Base-by-base conservation (phyloP, 2,113 vertebrate species). In the Heterotis niloticus region DNA sequence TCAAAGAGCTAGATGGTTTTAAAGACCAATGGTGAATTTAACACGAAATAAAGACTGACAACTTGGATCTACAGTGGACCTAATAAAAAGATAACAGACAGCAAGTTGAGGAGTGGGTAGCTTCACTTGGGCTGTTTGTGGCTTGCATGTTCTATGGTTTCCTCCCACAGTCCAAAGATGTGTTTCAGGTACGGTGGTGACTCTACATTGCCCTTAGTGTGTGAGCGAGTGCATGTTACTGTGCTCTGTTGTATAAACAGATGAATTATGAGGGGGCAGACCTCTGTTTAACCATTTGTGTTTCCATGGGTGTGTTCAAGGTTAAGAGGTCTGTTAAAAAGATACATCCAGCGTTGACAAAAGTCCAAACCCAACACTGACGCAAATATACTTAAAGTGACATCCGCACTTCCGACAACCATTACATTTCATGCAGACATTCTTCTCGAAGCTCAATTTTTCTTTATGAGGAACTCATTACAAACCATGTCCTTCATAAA, bases 351-450 rank as follows among this genome's bases (percentile, higher is more conserved):
- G 59, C 59, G 3, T 14, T 14, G 13, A 4, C 2, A 3, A 62
- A 14, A 17, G 59, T 20, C 20, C 59, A 62, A 59, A n/a, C 9
- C 57, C 57, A 59, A 59, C 57, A 59, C 9, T 16, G 57, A 28
- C 66, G 66, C 12, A 29, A 44, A 44, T 44, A 44, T 7, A 44
- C 34, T 44, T 17, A 71, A 11, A 23, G 73, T 84, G 81, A 84
- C 74, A 77, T 81, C 68, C 70, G 66, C 76, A 81, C 44, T 77
- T 82, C 80, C 69, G n/a, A 20, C 64, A 69, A 17, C 64, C 20
- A 28, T 12, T 70, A 68, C 57, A 26, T 52, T 76, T 4, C 28
- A 14, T 23, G 23, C 64, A 24, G 10, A 12, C 4, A 4, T 23
- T 12, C 23, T 2, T 12, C 4, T 66, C 10, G 11, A n/a, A n/a